Percentiles rank a stretch among this genome's conserved stretches.
These are phyloP conservation scores for Cylindroiulus punctatus DNA, from an alignment of 2,888 invertebrate genomes.

Conservation along the genomic window DNA sequence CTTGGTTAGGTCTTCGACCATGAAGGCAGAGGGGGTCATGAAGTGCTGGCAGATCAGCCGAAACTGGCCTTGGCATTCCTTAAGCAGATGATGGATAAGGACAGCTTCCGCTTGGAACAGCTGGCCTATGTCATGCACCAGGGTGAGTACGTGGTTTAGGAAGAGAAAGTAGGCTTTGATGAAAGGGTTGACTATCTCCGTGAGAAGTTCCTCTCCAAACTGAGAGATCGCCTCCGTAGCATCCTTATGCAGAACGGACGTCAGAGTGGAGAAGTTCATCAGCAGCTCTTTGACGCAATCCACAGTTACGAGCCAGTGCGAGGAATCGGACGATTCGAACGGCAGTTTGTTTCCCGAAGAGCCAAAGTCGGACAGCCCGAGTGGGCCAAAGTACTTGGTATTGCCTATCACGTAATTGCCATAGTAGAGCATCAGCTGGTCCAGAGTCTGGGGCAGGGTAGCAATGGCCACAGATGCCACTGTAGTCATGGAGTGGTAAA, in stretches of 20 bases:
- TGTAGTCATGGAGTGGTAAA: constrained; percentile 38
- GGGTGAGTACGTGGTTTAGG: constrained; percentile 23
- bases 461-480: neutral
- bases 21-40: constrained; percentile 54
- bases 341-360: neutral
- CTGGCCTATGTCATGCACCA: neutral
- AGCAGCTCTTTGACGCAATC: constrained; percentile 14
- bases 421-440: constrained; percentile 25
- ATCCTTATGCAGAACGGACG: neutral
- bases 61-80: constrained; percentile 51
- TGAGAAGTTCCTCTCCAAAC: constrained; percentile 13
- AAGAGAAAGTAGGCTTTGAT: constrained; percentile 54
- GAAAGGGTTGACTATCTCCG: constrained; percentile 49
- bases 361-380: neutral
- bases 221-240: neutral
- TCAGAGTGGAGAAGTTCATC: neutral
- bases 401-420: constrained; percentile 42
- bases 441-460: constrained; percentile 41
- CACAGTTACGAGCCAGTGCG: neutral
- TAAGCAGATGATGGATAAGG: constrained; percentile 42
- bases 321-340: neutral
- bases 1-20: constrained; percentile 50
- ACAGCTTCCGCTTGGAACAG: constrained; percentile 33
- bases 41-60: constrained; percentile 54
- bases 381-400: neutral